Conservation (phyloP, 92 coral and sea anemone species). For the Bergia sp. region DNA sequence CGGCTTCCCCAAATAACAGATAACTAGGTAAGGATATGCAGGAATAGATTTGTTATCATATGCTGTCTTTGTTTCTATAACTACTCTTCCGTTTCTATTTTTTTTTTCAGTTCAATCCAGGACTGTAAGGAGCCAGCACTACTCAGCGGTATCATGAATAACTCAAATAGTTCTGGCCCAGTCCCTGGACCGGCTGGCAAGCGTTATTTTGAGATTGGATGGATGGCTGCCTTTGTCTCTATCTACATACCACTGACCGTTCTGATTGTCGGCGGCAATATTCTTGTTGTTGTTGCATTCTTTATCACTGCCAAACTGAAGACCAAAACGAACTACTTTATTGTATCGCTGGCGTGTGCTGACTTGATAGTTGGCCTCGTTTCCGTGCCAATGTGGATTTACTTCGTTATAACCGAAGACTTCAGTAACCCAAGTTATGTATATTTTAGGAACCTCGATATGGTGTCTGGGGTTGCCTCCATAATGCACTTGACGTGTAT, state of each 20-base stretch:
- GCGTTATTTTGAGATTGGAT: conserved; percentile 9
- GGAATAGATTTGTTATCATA: not conserved
- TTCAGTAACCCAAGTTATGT: conserved; percentile 52
- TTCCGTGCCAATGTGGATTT: conserved; percentile 86
- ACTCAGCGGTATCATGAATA: conserved; percentile 4
- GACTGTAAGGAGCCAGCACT: not conserved
- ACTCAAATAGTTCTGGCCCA: conserved; percentile 1
- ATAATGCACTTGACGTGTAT: conserved; percentile 90
- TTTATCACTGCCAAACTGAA: conserved; percentile 74
- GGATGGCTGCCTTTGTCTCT: conserved; percentile 54
- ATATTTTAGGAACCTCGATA: conserved; percentile 65
- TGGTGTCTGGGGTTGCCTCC: conserved; percentile 87
- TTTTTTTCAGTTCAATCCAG: not conserved
- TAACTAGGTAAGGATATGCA: no score
- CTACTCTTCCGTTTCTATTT: not conserved
- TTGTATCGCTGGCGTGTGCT: conserved; percentile 84
- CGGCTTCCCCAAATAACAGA: no score
- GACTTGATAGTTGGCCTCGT: conserved; percentile 82
- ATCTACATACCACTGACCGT: conserved; percentile 54
- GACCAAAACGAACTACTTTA: conserved; percentile 89
- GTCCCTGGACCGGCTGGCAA: not conserved
- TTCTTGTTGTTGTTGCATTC: conserved; percentile 74
- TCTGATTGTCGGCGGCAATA: conserved; percentile 62
- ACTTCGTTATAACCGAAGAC: conserved; percentile 59
- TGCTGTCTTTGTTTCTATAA: not conserved